Evolutionary conservation across 1,140 invertebrate genomes (phyloP).

Genomic region (Musca domestica): DNA sequence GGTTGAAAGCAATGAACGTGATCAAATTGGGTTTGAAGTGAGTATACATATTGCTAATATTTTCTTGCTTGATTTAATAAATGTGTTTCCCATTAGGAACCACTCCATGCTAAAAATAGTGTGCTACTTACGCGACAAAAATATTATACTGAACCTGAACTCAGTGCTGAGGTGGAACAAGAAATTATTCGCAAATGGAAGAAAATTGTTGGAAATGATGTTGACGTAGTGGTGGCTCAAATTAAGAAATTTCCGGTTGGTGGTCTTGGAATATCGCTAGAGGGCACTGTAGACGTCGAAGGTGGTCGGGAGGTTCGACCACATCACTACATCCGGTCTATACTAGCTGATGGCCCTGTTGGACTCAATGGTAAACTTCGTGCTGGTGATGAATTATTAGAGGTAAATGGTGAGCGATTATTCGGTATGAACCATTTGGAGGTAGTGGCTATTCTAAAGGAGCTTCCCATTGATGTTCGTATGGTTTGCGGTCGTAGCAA

Average conservation of each 20-base stretch:
- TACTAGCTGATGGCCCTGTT: constrained; percentile 91
- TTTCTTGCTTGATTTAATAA: no score
- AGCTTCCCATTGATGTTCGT: constrained; percentile 87
- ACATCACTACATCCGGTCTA: constrained; percentile 91
- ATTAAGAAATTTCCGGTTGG: constrained; percentile 84
- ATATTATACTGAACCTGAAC: constrained; percentile 54
- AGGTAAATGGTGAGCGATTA: constrained; percentile 94
- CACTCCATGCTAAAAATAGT: constrained; percentile 40
- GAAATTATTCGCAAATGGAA: constrained; percentile 83
- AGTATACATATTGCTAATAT: background rate
- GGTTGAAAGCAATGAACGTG: no score
- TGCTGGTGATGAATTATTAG: constrained; percentile 83
- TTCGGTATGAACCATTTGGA: constrained; percentile 95
- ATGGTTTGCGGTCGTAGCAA: constrained; percentile 83
- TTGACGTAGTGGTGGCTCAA: constrained; percentile 86
- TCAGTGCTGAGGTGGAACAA: constrained; percentile 70
- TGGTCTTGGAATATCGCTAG: constrained; percentile 91
- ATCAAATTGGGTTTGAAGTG: no score
- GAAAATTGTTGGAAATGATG: constrained; percentile 70
- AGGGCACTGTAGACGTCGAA: constrained; percentile 94
- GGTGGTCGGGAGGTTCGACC: constrained; percentile 86
- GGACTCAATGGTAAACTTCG: constrained; percentile 79
- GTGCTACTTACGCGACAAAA: constrained; percentile 45
- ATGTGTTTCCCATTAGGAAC: constrained; percentile 26
- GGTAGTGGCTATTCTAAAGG: constrained; percentile 93